Base-by-base conservation (phyloP, 2,113 vertebrate species). In the Anolis sagrei region DNA sequence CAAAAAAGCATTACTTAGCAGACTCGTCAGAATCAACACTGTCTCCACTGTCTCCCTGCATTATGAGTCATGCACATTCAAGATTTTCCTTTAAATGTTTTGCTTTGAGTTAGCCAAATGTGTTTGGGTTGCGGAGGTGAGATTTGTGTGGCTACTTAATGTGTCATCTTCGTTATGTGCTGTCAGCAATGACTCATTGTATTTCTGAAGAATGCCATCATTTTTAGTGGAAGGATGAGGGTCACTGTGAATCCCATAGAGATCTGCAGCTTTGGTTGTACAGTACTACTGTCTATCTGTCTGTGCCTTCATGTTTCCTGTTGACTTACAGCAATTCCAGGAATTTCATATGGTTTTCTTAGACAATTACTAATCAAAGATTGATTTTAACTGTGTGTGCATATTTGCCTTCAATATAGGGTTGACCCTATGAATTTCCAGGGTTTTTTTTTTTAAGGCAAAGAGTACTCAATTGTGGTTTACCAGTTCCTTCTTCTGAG, bases 91-190 rank as follows among this genome's bases (percentile, higher is more conserved):
- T 2, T 13, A 82, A 16, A 11, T 5, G 1, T 27, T 73, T 88
- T 88, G 27, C 9, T 92, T 91, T 85, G 70, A 54, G 69, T 5
- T 58, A 86, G 83, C 25, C 11, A 29, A 75, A 82, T 86, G 78
- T 86, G 58, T 7, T 27, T 88, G 48, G 69, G 85, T 86, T 0
- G 0, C 39, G 74, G 34, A 49, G 83, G 27, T 23, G 16, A 84
- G 48, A 39, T 51, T 75, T 32, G 7, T 64, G 62, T 82, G 70
- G 10, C 54, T 87, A 49, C 49, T 23, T 2, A 87, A n/a, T 76
- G 27, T 58, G 23, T 25, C 10, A 54, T 7, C 21, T 8, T 1
- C 87, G 18, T 85, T 86, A 88, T 68, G 29, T 81, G 84, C 75
- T 77, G 44, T 44, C 54, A 75, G 51, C 9, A 91, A 90, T 83